Base-by-base conservation (phyloP, 2,888 invertebrate species). In the Cinara cedri region DNA sequence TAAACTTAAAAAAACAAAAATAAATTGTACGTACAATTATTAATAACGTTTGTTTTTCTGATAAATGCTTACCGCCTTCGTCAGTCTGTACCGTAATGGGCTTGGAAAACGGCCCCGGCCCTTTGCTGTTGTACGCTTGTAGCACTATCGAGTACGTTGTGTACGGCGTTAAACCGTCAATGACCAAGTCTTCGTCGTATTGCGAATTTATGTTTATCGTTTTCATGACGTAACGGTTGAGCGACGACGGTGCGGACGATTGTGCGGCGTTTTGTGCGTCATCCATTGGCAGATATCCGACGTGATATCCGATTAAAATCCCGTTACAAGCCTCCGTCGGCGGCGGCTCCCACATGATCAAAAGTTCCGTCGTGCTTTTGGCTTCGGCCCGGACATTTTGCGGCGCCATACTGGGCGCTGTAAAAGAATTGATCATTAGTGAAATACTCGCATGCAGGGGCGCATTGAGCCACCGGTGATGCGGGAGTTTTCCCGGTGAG, bases 311-410 rank as follows among this genome's bases (percentile, higher is more conserved):
- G 0, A 94, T 88, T 83, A 95, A 89, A 84, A 93, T 93, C 62
- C 95, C 95, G 85, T 95, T 94, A 94, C 95, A 95, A 81, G 92
- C 88, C 84, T 94, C 93, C 83, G 92, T 89, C 84, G 92, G 90
- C 26, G 95, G 95, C 46, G 95, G 93, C 85, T 94, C 93, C 95
- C 95, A 95, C 72, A 91, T 92, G 65, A 95, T 92, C 82, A 91
- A 90, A 81, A 95, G 88, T 86, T 94, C 94, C 0, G 94, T 93
- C 10, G 94, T 94, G 86, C 93, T 93, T 86, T 93, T 92, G 0
- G 95, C 90, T 86, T 94, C 93, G 62, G 93, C 93, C 84, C 92
- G 89, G 78, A 95, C 91, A 84, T 94, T 93, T 82, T 92, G 84
- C 10, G 95, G 94, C 46, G 94, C 91, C 0, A 94, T 95, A 83